Conservation (phyloP, 2,888 invertebrate genomes). For the Theodoxus fluviatilis region DNA sequence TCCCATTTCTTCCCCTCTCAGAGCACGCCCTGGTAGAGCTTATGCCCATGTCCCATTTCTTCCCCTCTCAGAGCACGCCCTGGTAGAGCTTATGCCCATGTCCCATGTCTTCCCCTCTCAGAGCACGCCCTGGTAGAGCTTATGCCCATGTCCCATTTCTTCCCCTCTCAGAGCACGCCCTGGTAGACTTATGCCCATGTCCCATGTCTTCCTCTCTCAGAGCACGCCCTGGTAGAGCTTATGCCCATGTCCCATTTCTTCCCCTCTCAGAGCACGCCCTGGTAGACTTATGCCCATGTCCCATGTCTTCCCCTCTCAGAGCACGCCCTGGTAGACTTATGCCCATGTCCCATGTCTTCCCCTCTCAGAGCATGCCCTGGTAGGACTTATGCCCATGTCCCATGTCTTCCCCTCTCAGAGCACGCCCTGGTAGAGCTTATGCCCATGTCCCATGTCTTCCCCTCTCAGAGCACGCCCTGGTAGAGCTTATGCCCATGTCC, state of each 20-base stretch:
- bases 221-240: no score
- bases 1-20: slow-evolving; percentile 48
- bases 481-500: slow-evolving; percentile 83
- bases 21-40: slow-evolving; percentile 91
- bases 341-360: background rate
- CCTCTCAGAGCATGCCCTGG: slow-evolving; percentile 80
- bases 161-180: slow-evolving; percentile 76
- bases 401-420: slow-evolving; percentile 79
- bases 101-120: slow-evolving; percentile 80
- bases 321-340: no score
- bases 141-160: background rate
- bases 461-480: slow-evolving; percentile 80
- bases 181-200: slow-evolving; percentile 86
- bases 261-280: slow-evolving; percentile 78
- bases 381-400: slow-evolving; percentile 83
- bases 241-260: background rate
- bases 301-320: slow-evolving; percentile 80
- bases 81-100: slow-evolving; percentile 85
- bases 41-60: background rate
- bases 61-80: slow-evolving; percentile 76
- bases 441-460: background rate
- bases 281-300: slow-evolving; percentile 83
- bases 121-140: no score
- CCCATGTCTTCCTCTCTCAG: slow-evolving; percentile 77
- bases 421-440: no score